Evolutionary conservation across 2,797 vertebrate species (phyloP).

Genomic region (Neomorphus geoffroyi): DNA sequence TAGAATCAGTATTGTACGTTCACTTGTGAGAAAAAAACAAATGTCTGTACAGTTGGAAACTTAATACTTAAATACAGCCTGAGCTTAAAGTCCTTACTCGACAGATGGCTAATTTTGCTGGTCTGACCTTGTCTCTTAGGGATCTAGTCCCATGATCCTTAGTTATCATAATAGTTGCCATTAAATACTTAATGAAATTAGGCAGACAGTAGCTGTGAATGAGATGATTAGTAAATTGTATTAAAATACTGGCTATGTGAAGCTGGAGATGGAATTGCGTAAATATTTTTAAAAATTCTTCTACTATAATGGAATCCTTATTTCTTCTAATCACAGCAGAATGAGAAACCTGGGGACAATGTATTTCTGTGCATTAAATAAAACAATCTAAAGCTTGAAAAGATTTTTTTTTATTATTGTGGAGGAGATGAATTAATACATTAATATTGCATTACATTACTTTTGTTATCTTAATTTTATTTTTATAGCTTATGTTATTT

Average conservation of each 20-base stretch:
- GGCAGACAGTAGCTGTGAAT: constrained; percentile 44
- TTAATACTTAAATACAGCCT: constrained; percentile 75
- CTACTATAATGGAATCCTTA: rapidly evolving
- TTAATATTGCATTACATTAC: background rate
- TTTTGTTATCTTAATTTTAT: background rate
- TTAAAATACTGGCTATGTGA: background rate
- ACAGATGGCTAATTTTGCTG: constrained; percentile 81
- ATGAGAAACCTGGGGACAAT: background rate
- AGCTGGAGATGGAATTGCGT: background rate
- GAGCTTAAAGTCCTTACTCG: constrained; percentile 71
- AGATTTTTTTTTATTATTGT: background rate
- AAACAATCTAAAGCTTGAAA: background rate
- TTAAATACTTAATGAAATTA: constrained; percentile 70
- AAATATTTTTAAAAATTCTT: background rate
- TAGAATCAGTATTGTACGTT: background rate
- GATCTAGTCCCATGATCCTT: constrained; percentile 73
- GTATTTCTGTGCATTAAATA: background rate
- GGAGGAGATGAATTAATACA: background rate
- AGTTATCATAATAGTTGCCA: constrained; percentile 59
- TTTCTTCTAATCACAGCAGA: background rate
- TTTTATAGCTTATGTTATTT: background rate
- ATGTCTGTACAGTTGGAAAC: constrained; percentile 62
- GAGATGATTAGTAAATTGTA: constrained; percentile 7
- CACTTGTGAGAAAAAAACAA: background rate
- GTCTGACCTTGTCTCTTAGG: constrained; percentile 70